Evolutionary conservation across 2,797 vertebrate genomes (phyloP).

Genomic region (Salmo trutta): DNA sequence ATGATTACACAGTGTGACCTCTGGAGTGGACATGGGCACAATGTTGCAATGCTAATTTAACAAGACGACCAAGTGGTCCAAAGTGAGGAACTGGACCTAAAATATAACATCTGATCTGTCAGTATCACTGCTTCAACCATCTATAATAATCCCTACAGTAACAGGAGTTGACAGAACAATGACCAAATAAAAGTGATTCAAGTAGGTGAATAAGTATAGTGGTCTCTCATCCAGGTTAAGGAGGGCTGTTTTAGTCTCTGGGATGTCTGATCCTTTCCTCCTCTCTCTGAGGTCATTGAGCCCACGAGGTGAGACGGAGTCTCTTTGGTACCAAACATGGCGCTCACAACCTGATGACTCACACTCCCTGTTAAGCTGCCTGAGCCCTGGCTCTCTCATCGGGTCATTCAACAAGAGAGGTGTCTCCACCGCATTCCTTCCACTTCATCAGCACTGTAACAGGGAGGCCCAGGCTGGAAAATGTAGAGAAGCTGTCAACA

Average conservation of each 20-base stretch:
- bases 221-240: background rate
- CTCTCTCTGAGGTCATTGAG: constrained; percentile 34
- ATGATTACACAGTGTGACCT: background rate
- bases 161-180: background rate
- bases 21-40: background rate
- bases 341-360: constrained; percentile 47
- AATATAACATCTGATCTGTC: background rate
- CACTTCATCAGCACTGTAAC: constrained; percentile 7
- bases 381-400: constrained; percentile 7
- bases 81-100: no score
- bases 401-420: background rate
- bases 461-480: constrained; percentile 6
- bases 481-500: background rate
- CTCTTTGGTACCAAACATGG: constrained; percentile 49
- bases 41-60: background rate
- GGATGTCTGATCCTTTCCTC: background rate
- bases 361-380: constrained; percentile 32
- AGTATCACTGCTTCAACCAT: background rate
- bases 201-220: background rate
- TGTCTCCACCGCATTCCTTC: constrained; percentile 36
- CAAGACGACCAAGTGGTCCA: background rate
- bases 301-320: constrained; percentile 34
- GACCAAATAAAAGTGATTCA: background rate
- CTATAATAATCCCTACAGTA: no score
- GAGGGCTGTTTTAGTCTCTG: background rate